These are phyloP conservation scores for Arctopsyche grandis DNA, from an alignment of 1,140 invertebrate genomes.

Conservation along the genomic window DNA sequence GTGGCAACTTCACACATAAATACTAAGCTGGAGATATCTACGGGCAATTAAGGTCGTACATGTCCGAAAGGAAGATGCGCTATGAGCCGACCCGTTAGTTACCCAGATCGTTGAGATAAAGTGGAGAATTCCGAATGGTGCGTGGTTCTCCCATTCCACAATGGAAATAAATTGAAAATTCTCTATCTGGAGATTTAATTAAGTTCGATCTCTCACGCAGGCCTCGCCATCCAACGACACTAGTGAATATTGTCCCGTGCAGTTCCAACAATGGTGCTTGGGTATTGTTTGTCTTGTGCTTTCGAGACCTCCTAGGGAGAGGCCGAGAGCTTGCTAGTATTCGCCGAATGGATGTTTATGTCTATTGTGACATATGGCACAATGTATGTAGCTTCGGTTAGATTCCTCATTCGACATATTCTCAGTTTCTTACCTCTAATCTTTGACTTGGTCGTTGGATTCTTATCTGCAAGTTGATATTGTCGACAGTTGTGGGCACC, in stretches of 20 bases:
- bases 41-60: slow-evolving; percentile 29
- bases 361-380: neutral
- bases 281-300: neutral
- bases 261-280: neutral
- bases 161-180: slow-evolving; percentile 25
- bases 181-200: slow-evolving; percentile 14
- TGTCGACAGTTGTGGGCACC: neutral
- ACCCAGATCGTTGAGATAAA: slow-evolving; percentile 25
- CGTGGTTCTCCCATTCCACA: neutral
- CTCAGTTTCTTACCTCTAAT: too few relatives aligned
- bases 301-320: slow-evolving; percentile 1
- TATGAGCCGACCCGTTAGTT: neutral
- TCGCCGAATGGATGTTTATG: neutral
- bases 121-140: neutral
- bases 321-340: neutral
- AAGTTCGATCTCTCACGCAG: slow-evolving; percentile 17
- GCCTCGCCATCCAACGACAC: neutral
- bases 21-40: neutral
- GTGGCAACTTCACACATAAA: slow-evolving; percentile 7
- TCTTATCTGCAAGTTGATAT: too few relatives aligned
- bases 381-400: neutral
- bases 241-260: too few relatives aligned
- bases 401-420: too few relatives aligned
- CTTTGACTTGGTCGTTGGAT: too few relatives aligned
- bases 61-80: slow-evolving; percentile 16